A percentile compares a stretch with the other conserved stretches of the same genome.
phyloP scores from a whole-genome alignment of 2,888 invertebrate genomes.

The Argyresthia albistria region DNA sequence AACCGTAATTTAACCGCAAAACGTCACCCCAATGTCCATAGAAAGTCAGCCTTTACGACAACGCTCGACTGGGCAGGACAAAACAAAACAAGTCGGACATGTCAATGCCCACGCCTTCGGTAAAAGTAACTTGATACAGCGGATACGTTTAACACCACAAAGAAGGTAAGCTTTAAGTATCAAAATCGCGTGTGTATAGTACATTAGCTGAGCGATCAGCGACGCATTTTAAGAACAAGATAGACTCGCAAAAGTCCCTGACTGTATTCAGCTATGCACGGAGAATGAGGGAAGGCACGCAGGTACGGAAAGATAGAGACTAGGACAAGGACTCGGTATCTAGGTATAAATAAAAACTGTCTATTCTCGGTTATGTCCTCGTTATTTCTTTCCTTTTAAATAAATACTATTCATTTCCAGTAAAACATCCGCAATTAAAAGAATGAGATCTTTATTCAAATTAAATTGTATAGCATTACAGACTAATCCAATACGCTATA shows the following conservation, averaged over 20 bases:
- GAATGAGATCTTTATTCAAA: too few species aligned
- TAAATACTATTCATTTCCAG: too few species aligned
- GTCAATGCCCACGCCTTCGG: slow-evolving; percentile 71
- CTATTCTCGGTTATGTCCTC: too few species aligned
- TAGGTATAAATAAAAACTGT: too few species aligned
- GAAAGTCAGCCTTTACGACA: slow-evolving; percentile 63
- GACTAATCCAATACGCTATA: too few species aligned
- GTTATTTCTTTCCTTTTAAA: too few species aligned
- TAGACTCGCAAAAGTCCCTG: slow-evolving; percentile 13
- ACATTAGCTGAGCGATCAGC: slow-evolving; percentile 39
- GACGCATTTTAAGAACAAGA: slow-evolving; percentile 18
- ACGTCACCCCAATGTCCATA: slow-evolving; percentile 61
- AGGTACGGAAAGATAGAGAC: not conserved
- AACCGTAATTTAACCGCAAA: slow-evolving; percentile 45
- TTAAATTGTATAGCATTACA: too few species aligned
- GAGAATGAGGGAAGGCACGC: not conserved
- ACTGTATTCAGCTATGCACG: not conserved
- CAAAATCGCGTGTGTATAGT: slow-evolving; percentile 24
- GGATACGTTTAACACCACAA: slow-evolving; percentile 65
- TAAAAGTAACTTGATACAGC: slow-evolving; percentile 65
- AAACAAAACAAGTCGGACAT: slow-evolving; percentile 63
- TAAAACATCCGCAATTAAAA: too few species aligned
- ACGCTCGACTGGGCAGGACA: slow-evolving; percentile 39
- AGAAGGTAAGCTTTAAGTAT: slow-evolving; percentile 26
- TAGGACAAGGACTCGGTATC: too few species aligned